Conservation (phyloP, 2,888 invertebrate genomes). For the Drosophila robusta region DNA sequence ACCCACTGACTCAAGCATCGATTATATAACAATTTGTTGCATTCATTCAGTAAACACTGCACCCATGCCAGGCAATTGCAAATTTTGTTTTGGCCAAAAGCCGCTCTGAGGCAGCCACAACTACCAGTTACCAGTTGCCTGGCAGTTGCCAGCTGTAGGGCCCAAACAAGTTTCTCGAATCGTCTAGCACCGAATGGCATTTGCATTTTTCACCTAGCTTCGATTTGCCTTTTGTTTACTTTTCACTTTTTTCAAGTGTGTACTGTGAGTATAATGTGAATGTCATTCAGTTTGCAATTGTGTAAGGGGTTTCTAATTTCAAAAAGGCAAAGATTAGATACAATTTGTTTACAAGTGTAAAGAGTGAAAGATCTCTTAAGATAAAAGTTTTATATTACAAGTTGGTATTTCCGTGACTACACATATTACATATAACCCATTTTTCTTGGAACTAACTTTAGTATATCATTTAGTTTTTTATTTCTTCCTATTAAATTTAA, state of each 20-base stretch:
- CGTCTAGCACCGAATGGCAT: slow-evolving; percentile 25
- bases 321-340: not conserved
- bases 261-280: slow-evolving; percentile 1
- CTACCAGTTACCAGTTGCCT: not conserved
- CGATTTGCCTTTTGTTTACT: slow-evolving; percentile 26
- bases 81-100: slow-evolving; percentile 12
- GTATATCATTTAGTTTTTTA: not conserved
- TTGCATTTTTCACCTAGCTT: slow-evolving; percentile 25
- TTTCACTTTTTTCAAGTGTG: slow-evolving; percentile 11
- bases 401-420: not conserved
- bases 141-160: slow-evolving; percentile 34
- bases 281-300: slow-evolving; percentile 20
- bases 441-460: not conserved
- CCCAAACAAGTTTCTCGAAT: slow-evolving; percentile 63
- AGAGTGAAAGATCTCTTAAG: not conserved
- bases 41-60: slow-evolving; percentile 63
- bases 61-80: slow-evolving; percentile 24
- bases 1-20: slow-evolving; percentile 71
- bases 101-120: not conserved
- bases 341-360: not conserved
- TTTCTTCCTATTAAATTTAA: too few species aligned
- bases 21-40: slow-evolving; percentile 62
- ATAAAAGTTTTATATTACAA: not conserved
- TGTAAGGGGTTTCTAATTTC: slow-evolving; percentile 5
- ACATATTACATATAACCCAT: too few species aligned